These are phyloP conservation scores for Heliocidaris tuberculata DNA, from an alignment of 35 echinoderm and acorn worm genomes.

Conservation along the genomic window DNA sequence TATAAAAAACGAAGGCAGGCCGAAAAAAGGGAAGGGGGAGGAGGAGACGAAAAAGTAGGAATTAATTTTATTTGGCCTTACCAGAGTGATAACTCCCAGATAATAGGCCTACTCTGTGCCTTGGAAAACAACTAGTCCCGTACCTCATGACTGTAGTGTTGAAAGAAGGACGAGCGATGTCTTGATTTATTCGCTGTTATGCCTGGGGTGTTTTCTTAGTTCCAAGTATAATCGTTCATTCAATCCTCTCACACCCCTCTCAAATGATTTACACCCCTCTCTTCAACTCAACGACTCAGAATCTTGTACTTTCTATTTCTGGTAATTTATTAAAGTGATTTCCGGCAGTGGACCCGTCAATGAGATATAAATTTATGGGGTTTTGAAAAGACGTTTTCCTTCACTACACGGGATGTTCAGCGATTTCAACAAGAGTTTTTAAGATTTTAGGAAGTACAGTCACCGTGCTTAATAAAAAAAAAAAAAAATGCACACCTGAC, in stretches of 20 bases:
- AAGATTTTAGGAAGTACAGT: not conserved
- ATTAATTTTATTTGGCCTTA: too few species aligned
- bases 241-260: not conserved
- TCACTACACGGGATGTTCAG: not conserved
- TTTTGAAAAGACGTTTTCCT: not conserved
- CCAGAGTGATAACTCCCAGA: not conserved
- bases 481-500: not conserved
- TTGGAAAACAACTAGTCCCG: not conserved
- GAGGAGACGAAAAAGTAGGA: too few species aligned
- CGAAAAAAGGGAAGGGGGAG: too few species aligned
- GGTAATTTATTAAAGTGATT: not conserved
- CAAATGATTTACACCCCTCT: not conserved
- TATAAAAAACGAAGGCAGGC: too few species aligned
- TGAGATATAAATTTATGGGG: not conserved
- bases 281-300: not conserved
- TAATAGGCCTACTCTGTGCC: not conserved
- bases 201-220: slow-evolving; percentile 9
- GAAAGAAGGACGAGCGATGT: not conserved
- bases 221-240: not conserved
- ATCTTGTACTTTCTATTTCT: not conserved
- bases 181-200: not conserved
- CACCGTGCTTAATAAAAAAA: not conserved
- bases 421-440: not conserved
- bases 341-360: not conserved
- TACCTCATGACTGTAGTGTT: not conserved